Percentiles rank a stretch among this genome's conserved stretches.
These are phyloP conservation scores for Temnothorax ravouxi DNA, from an alignment of 2,888 invertebrate species.

Conservation along the genomic window DNA sequence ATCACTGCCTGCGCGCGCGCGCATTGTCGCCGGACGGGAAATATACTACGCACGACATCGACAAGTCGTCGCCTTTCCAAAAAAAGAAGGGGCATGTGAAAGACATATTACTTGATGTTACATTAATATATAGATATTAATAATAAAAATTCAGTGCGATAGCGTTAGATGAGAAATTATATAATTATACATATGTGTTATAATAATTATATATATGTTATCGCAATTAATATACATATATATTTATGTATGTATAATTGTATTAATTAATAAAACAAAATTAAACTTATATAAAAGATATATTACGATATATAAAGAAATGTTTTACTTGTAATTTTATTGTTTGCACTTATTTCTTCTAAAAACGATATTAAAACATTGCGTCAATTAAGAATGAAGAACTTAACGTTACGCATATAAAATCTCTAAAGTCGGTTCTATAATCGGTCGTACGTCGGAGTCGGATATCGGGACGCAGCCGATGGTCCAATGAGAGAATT, in stretches of 20 bases:
- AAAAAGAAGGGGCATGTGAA: neutral
- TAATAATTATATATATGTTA: neutral
- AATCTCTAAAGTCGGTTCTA: too few species aligned
- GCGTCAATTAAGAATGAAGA: neutral
- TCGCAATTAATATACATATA: neutral
- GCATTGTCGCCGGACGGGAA: neutral
- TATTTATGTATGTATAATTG: neutral
- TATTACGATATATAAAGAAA: neutral
- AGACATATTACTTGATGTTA: neutral
- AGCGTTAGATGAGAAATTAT: too few species aligned
- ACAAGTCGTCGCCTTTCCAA: neutral
- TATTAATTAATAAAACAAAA: neutral
- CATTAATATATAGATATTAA: neutral
- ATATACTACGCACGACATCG: neutral
- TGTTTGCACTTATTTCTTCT: neutral
- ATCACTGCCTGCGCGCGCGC: conserved; percentile 29
- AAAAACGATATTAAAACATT: neutral
- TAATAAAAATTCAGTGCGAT: neutral
- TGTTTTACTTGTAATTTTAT: neutral
- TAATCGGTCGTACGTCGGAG: too few species aligned
- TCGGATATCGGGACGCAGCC: too few species aligned
- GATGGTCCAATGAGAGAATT: too few species aligned
- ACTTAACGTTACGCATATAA: neutral
- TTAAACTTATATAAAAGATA: neutral
- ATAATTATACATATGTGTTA: too few species aligned